phyloP scores from a whole-genome alignment of 2,888 invertebrate genomes.

The Hypsopygia costalis region DNA sequence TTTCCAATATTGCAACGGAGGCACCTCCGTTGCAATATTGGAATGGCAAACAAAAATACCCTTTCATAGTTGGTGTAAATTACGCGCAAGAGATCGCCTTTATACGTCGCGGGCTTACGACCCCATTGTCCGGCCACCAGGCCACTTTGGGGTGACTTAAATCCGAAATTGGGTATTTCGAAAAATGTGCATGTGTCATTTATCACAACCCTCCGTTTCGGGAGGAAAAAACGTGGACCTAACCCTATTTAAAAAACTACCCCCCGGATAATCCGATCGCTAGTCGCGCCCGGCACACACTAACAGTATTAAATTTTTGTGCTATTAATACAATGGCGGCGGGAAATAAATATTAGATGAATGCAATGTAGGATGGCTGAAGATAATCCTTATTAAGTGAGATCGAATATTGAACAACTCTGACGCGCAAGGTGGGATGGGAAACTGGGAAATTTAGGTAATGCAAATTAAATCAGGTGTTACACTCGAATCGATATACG shows the following conservation, averaged over 20 bases:
- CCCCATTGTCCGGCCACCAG: slow-evolving; percentile 67
- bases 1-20: slow-evolving; percentile 45
- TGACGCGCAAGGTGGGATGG: slow-evolving; percentile 15
- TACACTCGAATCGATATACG: too few species aligned
- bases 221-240: slow-evolving; percentile 57
- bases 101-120: slow-evolving; percentile 30
- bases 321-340: slow-evolving; percentile 69
- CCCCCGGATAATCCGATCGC: slow-evolving; percentile 63
- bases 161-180: slow-evolving; percentile 82
- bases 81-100: slow-evolving; percentile 45
- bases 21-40: too few species aligned
- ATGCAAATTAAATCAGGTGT: too few species aligned
- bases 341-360: slow-evolving; percentile 73
- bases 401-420: slow-evolving; percentile 36
- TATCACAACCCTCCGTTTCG: slow-evolving; percentile 72
- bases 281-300: slow-evolving; percentile 62
- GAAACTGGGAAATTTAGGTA: too few species aligned
- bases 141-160: slow-evolving; percentile 82
- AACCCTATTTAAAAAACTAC: slow-evolving; percentile 80
- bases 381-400: slow-evolving; percentile 69
- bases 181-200: slow-evolving; percentile 82
- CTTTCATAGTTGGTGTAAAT: slow-evolving; percentile 63
- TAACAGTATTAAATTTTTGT: slow-evolving; percentile 77
- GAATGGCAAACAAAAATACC: slow-evolving; percentile 53
- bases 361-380: slow-evolving; percentile 40